These are phyloP conservation scores for Diorhabda carinulata DNA, from an alignment of 1,140 invertebrate species.

Conservation along the genomic window DNA sequence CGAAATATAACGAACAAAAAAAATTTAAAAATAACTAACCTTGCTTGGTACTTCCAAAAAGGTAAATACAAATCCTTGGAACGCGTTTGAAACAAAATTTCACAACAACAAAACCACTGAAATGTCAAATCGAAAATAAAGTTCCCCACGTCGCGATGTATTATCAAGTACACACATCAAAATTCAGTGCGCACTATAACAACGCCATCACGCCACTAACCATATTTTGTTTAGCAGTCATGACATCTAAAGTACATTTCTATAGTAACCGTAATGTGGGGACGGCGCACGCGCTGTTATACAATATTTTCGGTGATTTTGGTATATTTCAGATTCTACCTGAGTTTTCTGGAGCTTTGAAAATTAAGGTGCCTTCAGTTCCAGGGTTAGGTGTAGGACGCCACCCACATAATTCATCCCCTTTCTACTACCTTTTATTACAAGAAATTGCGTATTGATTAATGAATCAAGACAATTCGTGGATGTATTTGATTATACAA, in stretches of 20 bases:
- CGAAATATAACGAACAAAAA: background rate
- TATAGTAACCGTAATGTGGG: background rate
- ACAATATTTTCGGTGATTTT: background rate
- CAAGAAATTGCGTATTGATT: too few relatives aligned
- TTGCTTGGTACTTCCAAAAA: constrained; percentile 9
- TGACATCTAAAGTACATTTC: constrained; percentile 5
- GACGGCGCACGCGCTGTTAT: background rate
- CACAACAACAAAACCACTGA: constrained; percentile 17
- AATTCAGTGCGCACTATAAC: constrained; percentile 12
- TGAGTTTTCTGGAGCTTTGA: background rate
- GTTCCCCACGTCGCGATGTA: background rate
- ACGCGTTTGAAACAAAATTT: background rate
- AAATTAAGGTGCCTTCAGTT: background rate
- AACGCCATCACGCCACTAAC: constrained; percentile 16
- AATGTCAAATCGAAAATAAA: constrained; percentile 6
- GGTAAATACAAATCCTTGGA: constrained; percentile 14
- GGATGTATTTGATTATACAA: too few relatives aligned
- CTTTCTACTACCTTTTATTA: too few relatives aligned
- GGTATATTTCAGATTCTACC: background rate
- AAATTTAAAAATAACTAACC: constrained; percentile 3
- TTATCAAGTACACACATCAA: background rate
- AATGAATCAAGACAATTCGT: too few relatives aligned
- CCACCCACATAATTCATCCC: too few relatives aligned
- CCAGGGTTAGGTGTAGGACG: too few relatives aligned
- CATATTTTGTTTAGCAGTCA: constrained; percentile 1